Conservation (phyloP, 2,888 invertebrate species). For the Cephus pulcher region DNA sequence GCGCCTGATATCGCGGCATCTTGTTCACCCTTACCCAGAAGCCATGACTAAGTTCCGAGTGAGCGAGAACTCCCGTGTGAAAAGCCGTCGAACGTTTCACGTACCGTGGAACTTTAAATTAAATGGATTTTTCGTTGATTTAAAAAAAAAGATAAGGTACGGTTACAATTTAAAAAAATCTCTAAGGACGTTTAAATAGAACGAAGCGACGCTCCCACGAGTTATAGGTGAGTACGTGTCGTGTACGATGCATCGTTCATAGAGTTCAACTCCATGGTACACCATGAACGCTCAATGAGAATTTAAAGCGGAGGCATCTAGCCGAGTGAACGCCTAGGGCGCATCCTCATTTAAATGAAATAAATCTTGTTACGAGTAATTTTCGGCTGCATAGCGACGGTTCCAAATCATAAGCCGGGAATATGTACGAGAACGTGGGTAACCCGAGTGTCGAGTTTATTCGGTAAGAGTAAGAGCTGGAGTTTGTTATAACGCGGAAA, state of each 20-base stretch:
- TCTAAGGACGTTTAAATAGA: not conserved
- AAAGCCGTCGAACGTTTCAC: not conserved
- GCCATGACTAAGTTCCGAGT: not conserved
- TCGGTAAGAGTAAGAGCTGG: conserved; percentile 14
- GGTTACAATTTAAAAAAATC: not conserved
- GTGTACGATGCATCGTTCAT: not conserved
- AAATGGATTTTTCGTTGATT: not conserved
- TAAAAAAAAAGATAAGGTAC: not conserved
- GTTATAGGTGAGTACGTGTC: not conserved
- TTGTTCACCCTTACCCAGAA: not conserved
- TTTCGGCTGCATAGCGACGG: conserved; percentile 41
- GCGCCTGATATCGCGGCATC: not conserved
- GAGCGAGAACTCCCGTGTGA: not conserved
- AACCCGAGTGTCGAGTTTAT: conserved; percentile 19
- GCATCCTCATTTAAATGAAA: conserved; percentile 63
- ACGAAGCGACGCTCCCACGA: not conserved
- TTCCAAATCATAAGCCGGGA: conserved; percentile 28
- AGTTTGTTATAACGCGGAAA: conserved; percentile 1
- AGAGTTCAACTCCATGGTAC: not conserved
- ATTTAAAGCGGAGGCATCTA: conserved; percentile 31
- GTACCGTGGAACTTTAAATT: not conserved
- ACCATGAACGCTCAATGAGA: not conserved
- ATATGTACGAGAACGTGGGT: conserved; percentile 13
- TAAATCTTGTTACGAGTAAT: conserved; percentile 62
- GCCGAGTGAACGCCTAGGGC: conserved; percentile 41